These are phyloP conservation scores for Strigamia crassipes DNA, from an alignment of 2,888 invertebrate species.

Conservation along the genomic window DNA sequence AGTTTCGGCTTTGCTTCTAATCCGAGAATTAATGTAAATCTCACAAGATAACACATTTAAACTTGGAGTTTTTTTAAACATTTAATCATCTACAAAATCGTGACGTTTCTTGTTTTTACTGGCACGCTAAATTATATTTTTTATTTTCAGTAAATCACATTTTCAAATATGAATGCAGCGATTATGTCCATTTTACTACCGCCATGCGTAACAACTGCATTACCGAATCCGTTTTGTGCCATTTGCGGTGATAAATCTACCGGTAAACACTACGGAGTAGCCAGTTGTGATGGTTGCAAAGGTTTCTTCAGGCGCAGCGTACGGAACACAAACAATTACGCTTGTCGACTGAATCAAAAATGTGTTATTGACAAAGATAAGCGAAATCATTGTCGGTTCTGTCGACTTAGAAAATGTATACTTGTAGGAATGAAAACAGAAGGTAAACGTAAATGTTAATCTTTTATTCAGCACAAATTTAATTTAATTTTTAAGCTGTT, in stretches of 20 bases:
- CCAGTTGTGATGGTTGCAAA: conserved; percentile 96
- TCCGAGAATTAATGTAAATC: too few relatives aligned
- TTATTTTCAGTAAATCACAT: background rate
- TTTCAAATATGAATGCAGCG: background rate
- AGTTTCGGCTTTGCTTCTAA: too few relatives aligned
- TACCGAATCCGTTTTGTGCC: conserved; percentile 67
- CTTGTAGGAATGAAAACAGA: conserved; percentile 91
- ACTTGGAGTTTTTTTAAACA: too few relatives aligned
- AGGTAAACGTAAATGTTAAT: conserved; percentile 55
- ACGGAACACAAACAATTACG: conserved; percentile 90
- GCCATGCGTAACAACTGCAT: background rate
- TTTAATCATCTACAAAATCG: too few relatives aligned
- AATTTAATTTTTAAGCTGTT: conserved; percentile 72
- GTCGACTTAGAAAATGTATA: conserved; percentile 92
- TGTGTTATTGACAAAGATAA: conserved; percentile 97
- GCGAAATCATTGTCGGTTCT: conserved; percentile 95
- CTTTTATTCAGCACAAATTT: background rate
- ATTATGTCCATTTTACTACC: background rate
- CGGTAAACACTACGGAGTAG: conserved; percentile 96
- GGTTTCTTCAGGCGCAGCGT: conserved; percentile 91
- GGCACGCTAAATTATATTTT: too few relatives aligned
- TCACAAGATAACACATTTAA: too few relatives aligned
- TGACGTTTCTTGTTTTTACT: too few relatives aligned
- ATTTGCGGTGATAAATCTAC: conserved; percentile 96
- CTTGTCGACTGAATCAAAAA: conserved; percentile 90